Conservation (phyloP, 1,140 invertebrate species). For the Diachasmimorpha longicaudata region DNA sequence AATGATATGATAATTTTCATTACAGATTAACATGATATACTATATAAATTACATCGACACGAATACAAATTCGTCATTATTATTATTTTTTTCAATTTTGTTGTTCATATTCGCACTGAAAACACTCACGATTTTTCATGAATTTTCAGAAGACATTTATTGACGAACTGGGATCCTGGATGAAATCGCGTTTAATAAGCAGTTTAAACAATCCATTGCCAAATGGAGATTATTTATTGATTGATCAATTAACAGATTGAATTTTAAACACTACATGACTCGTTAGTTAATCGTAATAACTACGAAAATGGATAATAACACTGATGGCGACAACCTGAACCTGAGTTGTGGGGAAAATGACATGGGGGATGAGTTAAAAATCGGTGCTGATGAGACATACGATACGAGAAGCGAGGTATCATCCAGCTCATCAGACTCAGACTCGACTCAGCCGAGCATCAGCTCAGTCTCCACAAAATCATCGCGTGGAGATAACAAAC, state of each 20-base stretch:
- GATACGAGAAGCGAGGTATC: conserved; percentile 84
- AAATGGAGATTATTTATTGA: neutral
- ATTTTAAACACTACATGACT: neutral
- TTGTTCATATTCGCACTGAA: no score
- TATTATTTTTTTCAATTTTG: no score
- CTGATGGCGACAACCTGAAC: conserved; percentile 73
- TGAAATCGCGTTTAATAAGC: neutral
- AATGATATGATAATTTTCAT: neutral
- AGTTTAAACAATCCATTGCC: neutral
- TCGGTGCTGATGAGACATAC: conserved; percentile 69
- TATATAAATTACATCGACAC: neutral
- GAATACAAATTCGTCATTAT: no score
- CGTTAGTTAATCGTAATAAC: neutral
- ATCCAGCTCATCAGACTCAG: conserved; percentile 70
- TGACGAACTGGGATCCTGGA: neutral
- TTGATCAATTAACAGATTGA: neutral
- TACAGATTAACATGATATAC: neutral
- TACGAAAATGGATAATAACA: conserved; percentile 51
- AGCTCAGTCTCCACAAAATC: conserved; percentile 75
- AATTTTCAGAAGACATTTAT: neutral
- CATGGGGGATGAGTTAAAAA: conserved; percentile 74
- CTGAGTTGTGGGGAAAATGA: conserved; percentile 74
- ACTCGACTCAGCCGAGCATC: conserved; percentile 74
- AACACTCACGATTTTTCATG: neutral
- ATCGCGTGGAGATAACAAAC: conserved; percentile 64